Percentiles rank a stretch among this genome's conserved stretches.
phyloP scores from a whole-genome alignment of 2,888 invertebrate genomes.

The Venusia cambrica region DNA sequence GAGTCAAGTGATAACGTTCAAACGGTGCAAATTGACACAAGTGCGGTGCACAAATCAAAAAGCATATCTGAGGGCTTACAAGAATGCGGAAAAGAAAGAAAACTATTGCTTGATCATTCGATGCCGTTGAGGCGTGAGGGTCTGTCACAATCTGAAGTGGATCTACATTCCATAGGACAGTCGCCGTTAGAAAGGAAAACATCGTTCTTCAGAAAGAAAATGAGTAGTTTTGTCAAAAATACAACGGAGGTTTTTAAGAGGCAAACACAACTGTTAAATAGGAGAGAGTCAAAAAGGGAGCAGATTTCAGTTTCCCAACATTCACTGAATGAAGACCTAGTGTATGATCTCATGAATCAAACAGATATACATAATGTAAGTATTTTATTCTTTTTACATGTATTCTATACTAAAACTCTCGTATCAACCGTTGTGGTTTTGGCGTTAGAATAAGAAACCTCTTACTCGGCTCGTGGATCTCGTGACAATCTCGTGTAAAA shows the following conservation, averaged over 20 bases:
- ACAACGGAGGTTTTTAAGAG: constrained; percentile 68
- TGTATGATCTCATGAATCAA: too few species aligned
- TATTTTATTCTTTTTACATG: too few species aligned
- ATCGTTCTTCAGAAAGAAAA: constrained; percentile 69
- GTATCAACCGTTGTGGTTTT: too few species aligned
- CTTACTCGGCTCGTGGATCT: too few species aligned
- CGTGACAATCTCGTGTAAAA: too few species aligned
- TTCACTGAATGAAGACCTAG: too few species aligned
- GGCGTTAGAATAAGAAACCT: too few species aligned
- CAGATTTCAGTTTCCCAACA: constrained; percentile 61
- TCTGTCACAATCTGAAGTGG: constrained; percentile 67
- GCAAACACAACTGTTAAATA: constrained; percentile 45
- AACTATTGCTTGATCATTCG: constrained; percentile 65
- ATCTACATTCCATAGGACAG: constrained; percentile 67
- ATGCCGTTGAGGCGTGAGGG: constrained; percentile 55
- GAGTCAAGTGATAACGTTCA: constrained; percentile 15
- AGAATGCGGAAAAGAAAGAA: constrained; percentile 39
- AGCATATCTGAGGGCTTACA: constrained; percentile 36
- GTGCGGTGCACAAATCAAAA: constrained; percentile 29
- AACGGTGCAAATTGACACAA: constrained; percentile 15
- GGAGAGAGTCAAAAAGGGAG: constrained; percentile 44
- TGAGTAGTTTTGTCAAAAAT: constrained; percentile 70
- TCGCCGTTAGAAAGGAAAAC: constrained; percentile 68
- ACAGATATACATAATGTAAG: too few species aligned
- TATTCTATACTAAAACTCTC: too few species aligned